Percentiles rank a stretch among this genome's conserved stretches.
Evolutionary conservation across 2,888 invertebrate species (phyloP).

Genomic region (Mayetiola destructor): DNA sequence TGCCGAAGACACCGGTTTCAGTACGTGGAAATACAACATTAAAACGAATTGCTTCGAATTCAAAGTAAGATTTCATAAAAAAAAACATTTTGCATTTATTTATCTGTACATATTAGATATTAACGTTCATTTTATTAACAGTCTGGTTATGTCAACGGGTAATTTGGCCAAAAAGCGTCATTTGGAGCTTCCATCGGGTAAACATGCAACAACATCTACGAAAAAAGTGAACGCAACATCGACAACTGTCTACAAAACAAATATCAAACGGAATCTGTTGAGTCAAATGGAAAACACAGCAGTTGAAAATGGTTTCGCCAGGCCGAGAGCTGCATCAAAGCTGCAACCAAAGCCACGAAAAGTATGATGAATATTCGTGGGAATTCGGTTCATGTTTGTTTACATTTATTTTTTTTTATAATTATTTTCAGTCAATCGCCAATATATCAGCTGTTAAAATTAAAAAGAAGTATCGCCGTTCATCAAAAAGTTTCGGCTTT

Average conservation of each 20-base stretch:
- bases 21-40: neutral
- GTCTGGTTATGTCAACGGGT: neutral
- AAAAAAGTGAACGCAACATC: neutral
- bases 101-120: neutral
- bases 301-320: neutral
- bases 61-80: neutral
- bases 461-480: neutral
- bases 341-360: neutral
- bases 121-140: neutral
- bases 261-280: neutral
- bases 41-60: constrained; percentile 10
- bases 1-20: neutral
- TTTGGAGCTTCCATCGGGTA: neutral
- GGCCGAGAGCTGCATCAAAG: neutral
- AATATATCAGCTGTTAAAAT: neutral
- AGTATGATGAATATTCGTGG: neutral
- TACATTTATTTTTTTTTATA: neutral
- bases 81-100: neutral
- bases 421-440: neutral
- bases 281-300: neutral
- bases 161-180: neutral
- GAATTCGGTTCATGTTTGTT: neutral
- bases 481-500: neutral
- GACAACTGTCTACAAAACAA: neutral
- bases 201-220: neutral